These are phyloP conservation scores for Catharus fuscescens DNA, from an alignment of 2,113 vertebrate species.

Conservation along the genomic window DNA sequence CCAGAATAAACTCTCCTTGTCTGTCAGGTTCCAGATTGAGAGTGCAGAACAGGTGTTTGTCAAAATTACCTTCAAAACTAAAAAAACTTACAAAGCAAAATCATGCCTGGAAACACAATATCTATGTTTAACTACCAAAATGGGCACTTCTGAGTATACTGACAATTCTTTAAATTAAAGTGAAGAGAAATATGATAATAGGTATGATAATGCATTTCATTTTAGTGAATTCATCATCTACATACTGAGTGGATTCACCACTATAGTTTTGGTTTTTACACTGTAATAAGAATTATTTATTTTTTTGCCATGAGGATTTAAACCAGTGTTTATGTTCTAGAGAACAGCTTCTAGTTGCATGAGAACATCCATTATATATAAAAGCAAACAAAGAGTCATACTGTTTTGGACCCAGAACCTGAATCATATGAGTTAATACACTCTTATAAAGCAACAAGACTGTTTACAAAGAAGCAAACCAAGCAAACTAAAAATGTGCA, in stretches of 20 bases:
- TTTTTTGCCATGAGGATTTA: not conserved
- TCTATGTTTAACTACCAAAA: not conserved
- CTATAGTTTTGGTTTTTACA: not conserved
- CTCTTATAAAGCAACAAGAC: not conserved
- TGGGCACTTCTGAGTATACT: not conserved
- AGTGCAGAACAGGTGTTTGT: accelerated
- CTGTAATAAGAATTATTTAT: not conserved
- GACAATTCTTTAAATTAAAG: not conserved
- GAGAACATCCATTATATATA: not conserved
- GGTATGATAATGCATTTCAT: accelerated
- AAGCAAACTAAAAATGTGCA: no score
- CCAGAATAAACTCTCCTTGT: not conserved
- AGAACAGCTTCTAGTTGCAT: not conserved
- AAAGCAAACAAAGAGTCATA: not conserved
- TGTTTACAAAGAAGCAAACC: not conserved
- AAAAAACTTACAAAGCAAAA: not conserved
- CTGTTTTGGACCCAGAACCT: not conserved
- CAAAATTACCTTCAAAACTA: not conserved
- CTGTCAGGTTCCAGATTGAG: not conserved
- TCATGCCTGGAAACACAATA: accelerated
- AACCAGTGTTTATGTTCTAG: not conserved
- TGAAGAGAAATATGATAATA: not conserved
- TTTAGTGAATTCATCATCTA: not conserved
- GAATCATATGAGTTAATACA: not conserved
- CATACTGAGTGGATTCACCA: not conserved